phyloP scores from a whole-genome alignment of 2,113 vertebrate species.

The Istiophorus platypterus region DNA sequence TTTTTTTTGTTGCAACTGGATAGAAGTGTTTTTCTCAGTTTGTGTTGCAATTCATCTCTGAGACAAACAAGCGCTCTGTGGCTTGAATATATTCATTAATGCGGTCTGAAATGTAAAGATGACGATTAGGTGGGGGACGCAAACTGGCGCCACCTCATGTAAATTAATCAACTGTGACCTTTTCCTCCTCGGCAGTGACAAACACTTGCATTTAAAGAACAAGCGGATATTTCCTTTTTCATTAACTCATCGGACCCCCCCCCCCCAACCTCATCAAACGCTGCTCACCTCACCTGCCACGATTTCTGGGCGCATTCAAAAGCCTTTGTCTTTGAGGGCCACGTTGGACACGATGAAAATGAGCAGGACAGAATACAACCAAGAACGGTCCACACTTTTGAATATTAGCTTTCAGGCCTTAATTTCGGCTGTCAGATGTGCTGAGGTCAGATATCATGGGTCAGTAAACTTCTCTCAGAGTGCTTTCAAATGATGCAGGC shows the following conservation, averaged over 20 bases:
- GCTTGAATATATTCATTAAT: neutral
- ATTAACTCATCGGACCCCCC: neutral
- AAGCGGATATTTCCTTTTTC: conserved; percentile 3
- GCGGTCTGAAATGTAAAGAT: neutral
- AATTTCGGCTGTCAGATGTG: conserved; percentile 37
- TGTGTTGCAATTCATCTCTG: conserved; percentile 16
- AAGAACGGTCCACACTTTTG: conserved; percentile 18
- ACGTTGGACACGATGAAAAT: too few relatives aligned
- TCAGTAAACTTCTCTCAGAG: conserved; percentile 40
- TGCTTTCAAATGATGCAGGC: conserved; percentile 45
- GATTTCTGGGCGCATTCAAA: conserved; percentile 29
- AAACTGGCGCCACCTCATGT: neutral
- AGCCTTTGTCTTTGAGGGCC: conserved; percentile 1
- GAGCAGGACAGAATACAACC: conserved; percentile 24
- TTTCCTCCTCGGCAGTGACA: neutral
- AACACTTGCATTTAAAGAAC: neutral
- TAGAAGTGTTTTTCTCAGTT: conserved; percentile 15
- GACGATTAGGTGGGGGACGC: neutral
- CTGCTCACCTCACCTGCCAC: conserved; percentile 23
- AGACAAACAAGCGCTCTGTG: neutral
- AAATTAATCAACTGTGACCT: neutral
- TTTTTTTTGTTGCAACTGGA: neutral
- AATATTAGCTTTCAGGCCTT: conserved; percentile 32
- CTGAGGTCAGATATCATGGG: conserved; percentile 41
- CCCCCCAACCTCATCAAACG: neutral